Evolutionary conservation across 2,888 invertebrate genomes (phyloP), one percentile per base, ranked within the genome.

Genomic region (Drosophila recens): DNA sequence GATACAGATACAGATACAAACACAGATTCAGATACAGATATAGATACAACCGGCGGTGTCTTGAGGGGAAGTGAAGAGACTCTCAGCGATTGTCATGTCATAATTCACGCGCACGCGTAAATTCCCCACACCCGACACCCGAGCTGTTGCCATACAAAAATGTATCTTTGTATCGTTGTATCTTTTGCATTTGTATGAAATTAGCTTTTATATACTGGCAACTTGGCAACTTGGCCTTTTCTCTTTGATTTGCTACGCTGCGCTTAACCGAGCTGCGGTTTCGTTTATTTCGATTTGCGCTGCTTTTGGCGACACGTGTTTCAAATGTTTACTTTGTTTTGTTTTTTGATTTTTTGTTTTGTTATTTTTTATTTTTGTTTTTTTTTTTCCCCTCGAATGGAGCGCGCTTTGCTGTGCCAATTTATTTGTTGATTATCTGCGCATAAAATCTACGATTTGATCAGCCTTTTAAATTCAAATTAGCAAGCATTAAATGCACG

Each of bases 381-480:
- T 36, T 15, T 3, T 54, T 52, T 67, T 63, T 73, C 63, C 61
- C 15, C 23, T 65, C 56, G 23, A 57, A 57, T 67, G 68, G 30
- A 30, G 45, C 66, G 46, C 53, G 62, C 49, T 66, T 20, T 67
- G 69, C 58, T 84, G 81, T 83, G 84, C 87, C 84, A 87, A 84
- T 84, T 84, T 80, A 84, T 82, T 82, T 82, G 57, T 76, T 76
- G 74, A 78, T 81, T 86, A 85, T 87, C 87, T 75, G 72, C 72
- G 68, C 67, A 72, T 75, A 77, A 66, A 82, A 86, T 87, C 86
- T 78, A 73, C 80, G 82, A 69, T 51, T 81, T 79, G 79, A 75
- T 69, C 72, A 82, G 84, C 75, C 79, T 79, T 86, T 83, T 80
- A 87, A 84, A 87, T 87, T 88, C 72, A 89, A 87, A 89, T 87